Evolutionary conservation across 1,140 invertebrate species (phyloP).

Genomic region (Ceratoteleas bidentatus): DNA sequence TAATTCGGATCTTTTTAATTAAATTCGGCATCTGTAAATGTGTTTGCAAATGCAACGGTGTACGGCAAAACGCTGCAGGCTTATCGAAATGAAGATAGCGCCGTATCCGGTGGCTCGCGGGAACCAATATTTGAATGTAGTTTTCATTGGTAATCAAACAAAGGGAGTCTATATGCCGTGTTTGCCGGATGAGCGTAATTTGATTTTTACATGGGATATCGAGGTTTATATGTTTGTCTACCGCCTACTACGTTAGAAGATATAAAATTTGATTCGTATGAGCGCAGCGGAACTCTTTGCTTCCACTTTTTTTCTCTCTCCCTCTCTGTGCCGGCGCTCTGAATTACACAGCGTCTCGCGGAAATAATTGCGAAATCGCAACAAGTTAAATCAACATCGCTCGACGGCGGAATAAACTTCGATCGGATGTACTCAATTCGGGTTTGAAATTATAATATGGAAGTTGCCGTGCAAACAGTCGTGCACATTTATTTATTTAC

Average conservation of each 20-base stretch:
- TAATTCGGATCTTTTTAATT: slow-evolving; percentile 67
- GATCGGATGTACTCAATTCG: slow-evolving; percentile 1
- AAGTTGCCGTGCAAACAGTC: background rate
- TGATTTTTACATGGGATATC: slow-evolving; percentile 69
- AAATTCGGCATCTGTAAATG: slow-evolving; percentile 61
- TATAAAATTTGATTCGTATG: slow-evolving; percentile 49
- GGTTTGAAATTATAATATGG: background rate
- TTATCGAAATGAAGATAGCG: slow-evolving; percentile 71
- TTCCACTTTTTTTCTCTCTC: too few species aligned
- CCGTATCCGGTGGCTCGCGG: slow-evolving; percentile 66
- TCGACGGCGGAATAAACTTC: slow-evolving; percentile 11
- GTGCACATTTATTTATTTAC: background rate
- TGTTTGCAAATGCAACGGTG: slow-evolving; percentile 64
- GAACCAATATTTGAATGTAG: slow-evolving; percentile 73
- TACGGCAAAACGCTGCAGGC: slow-evolving; percentile 66
- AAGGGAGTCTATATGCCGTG: slow-evolving; percentile 69
- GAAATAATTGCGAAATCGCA: slow-evolving; percentile 41
- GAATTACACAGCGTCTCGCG: slow-evolving; percentile 26
- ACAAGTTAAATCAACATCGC: slow-evolving; percentile 27
- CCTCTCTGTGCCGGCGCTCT: slow-evolving; percentile 14
- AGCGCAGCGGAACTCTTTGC: too few species aligned
- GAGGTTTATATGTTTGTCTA: slow-evolving; percentile 63
- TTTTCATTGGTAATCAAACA: slow-evolving; percentile 70
- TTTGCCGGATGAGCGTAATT: slow-evolving; percentile 72
- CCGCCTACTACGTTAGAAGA: slow-evolving; percentile 46